Base-by-base conservation (phyloP, 2,113 vertebrate species). In the Corythornis madagascariensis region DNA sequence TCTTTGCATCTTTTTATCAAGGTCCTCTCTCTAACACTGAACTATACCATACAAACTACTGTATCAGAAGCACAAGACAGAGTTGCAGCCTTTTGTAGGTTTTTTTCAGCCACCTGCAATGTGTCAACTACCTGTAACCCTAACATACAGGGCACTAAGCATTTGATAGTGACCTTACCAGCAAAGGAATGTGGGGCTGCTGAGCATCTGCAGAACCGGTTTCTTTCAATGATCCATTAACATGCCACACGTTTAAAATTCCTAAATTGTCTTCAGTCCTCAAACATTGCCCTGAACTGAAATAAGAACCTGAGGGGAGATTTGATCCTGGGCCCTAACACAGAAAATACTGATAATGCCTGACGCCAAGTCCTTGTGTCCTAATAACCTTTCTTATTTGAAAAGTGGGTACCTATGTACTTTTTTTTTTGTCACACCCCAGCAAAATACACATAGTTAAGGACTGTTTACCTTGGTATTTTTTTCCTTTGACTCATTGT, bases 121-220 rank as follows among this genome's bases (percentile, higher is more conserved):
- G 42, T 66, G 60, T 78, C 66, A 69, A 3, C 33, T 71, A 88
- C 86, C 86, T 95, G 79, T 66, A 83, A 87, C 55, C 83, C 81
- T 83, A 84, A 92, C 13, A 29, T 7, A 48, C 14, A 60, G 56
- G 56, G 72, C 59, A 83, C 40, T 53, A 47, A 88, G 56, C 48
- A 28, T 38, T 74, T 95, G 90, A 82, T 84, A 85, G 84, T 89
- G 86, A 96, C 92, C 86, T 75, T 83, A 92, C 91, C 86, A 89
- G 79, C 84, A 92, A 77, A 89, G 86, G 89, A 95, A 91, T 95
- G 75, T 53, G 64, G 79, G 20, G 63, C 87, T 92, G 52, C 78
- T 74, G 38, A 89, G 78, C 26, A 82, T 64, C 89, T 78, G 47
- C 80, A 88, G 57, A 94, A 89, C 91, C 29, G 20, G 87, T 88